Percentiles rank a stretch among this genome's conserved stretches.
phyloP scores from a whole-genome alignment of 2,888 invertebrate species.

The Psococerastis gibbosa region DNA sequence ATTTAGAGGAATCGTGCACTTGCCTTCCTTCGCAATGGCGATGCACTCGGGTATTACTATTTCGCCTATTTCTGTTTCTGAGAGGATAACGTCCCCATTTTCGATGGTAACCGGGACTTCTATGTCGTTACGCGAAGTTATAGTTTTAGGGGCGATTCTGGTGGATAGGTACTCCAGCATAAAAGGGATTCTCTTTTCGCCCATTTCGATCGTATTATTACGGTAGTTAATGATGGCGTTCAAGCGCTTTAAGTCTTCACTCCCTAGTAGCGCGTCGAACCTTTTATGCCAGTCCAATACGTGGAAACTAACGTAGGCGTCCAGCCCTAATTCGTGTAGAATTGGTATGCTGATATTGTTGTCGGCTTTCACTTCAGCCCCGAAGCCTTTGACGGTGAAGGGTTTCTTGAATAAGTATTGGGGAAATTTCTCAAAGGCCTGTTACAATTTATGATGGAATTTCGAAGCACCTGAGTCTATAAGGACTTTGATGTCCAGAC shows the following conservation, averaged over 20 bases:
- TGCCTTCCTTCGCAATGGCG: no score
- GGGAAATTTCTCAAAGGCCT: background rate
- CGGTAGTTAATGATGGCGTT: background rate
- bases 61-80: no score
- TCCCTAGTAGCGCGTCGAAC: background rate
- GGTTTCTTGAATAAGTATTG: background rate
- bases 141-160: no score
- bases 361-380: background rate
- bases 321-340: background rate
- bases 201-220: background rate
- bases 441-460: background rate
- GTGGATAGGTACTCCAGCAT: no score
- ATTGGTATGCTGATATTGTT: background rate
- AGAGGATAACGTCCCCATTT: no score
- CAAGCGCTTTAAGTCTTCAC: background rate
- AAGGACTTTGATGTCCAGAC: background rate
- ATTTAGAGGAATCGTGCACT: no score
- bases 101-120: no score
- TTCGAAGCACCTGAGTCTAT: background rate
- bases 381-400: background rate
- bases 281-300: background rate
- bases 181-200: background rate
- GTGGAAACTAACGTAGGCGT: background rate
- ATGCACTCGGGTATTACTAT: no score
- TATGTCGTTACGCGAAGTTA: no score